phyloP scores from a whole-genome alignment of 2,797 vertebrate species.

The Okamejei kenojei region DNA sequence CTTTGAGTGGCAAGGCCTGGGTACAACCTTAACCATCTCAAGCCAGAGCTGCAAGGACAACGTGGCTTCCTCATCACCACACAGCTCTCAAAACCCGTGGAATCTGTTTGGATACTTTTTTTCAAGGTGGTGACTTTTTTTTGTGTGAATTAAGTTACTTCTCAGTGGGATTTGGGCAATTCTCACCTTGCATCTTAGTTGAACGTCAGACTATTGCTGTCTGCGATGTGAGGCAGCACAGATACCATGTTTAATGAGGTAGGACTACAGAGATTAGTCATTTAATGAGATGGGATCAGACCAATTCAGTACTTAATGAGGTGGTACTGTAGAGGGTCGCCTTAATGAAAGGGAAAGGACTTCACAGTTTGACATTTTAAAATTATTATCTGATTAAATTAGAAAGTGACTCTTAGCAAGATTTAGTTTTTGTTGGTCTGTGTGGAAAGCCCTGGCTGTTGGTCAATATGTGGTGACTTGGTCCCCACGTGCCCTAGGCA shows the following conservation, averaged over 20 bases:
- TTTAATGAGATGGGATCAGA: slow-evolving; percentile 32
- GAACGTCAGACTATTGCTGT: not conserved
- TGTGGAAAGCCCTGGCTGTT: not conserved
- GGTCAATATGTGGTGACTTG: not conserved
- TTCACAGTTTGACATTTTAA: slow-evolving; percentile 18
- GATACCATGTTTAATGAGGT: slow-evolving; percentile 15
- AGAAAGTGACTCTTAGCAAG: not conserved
- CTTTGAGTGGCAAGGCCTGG: not conserved
- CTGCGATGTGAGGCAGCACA: not conserved
- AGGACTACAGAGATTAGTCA: slow-evolving; percentile 11
- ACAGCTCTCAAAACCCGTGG: not conserved
- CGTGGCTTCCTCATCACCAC: not conserved
- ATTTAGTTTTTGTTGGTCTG: not conserved
- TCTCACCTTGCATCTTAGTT: not conserved
- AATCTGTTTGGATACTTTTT: not conserved
- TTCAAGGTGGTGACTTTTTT: not conserved
- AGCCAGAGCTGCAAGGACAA: not conserved
- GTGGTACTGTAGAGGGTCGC: not conserved
- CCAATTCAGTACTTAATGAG: slow-evolving; percentile 27
- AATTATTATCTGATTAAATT: not conserved
- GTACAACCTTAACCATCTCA: not conserved
- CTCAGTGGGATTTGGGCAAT: not conserved
- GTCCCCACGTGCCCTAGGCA: not conserved
- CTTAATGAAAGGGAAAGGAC: slow-evolving; percentile 25
- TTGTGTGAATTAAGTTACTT: not conserved